phyloP scores from a whole-genome alignment of 2,113 vertebrate species.

The Salminus brasiliensis region DNA sequence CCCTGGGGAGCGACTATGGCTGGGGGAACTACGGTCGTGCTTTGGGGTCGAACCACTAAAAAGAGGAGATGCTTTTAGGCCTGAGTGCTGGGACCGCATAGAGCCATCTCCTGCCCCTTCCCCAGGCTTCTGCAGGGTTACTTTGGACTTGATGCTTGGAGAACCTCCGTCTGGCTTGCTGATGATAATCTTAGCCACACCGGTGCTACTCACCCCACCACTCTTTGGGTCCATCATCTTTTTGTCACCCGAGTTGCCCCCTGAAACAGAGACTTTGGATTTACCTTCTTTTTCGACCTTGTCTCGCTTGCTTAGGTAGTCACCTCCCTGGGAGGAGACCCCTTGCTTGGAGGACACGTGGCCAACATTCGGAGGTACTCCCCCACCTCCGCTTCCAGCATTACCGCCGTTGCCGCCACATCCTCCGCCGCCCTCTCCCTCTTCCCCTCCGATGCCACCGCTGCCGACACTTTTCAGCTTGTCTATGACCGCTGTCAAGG shows the following conservation, averaged over 20 bases:
- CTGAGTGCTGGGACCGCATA: conserved; percentile 88
- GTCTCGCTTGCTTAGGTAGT: conserved; percentile 89
- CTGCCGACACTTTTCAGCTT: conserved; percentile 97
- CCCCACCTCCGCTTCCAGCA: conserved; percentile 78
- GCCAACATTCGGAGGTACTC: conserved; percentile 78
- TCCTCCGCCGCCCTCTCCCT: conserved; percentile 84
- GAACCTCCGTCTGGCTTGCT: conserved; percentile 97
- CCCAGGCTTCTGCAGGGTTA: conserved; percentile 92
- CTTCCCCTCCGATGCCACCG: conserved; percentile 88
- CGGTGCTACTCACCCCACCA: conserved; percentile 79
- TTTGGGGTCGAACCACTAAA: conserved; percentile 98
- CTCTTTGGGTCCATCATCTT: conserved; percentile 89
- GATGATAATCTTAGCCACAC: conserved; percentile 97
- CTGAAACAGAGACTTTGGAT: conserved; percentile 87
- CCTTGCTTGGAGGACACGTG: conserved; percentile 80
- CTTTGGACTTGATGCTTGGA: conserved; percentile 97
- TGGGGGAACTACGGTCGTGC: conserved; percentile 96
- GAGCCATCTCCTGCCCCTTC: conserved; percentile 85
- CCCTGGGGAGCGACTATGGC: conserved; percentile 95
- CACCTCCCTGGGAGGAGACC: conserved; percentile 85
- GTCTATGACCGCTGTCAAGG: conserved; percentile 96
- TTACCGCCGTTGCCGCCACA: conserved; percentile 59
- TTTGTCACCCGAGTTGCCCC: conserved; percentile 84
- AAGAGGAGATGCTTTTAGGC: conserved; percentile 92
- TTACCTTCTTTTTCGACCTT: conserved; percentile 94